Evolutionary conservation across 2,888 invertebrate species (phyloP).

Genomic region (Mythimna ferrago): DNA sequence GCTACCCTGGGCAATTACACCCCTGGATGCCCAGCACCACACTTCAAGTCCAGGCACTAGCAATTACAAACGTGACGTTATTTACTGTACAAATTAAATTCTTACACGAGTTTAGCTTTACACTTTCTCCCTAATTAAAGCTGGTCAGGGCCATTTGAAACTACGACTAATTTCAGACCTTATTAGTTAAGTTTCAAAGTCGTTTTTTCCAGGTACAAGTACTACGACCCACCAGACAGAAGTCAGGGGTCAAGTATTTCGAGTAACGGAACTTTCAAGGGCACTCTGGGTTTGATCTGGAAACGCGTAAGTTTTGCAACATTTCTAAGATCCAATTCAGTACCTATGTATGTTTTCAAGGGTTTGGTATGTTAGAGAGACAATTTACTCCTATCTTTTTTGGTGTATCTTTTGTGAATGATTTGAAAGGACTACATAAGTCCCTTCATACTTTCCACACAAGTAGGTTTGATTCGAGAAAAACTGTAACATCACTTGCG

Average conservation of each 20-base stretch:
- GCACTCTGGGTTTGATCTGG: conserved; percentile 93
- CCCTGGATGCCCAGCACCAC: neutral
- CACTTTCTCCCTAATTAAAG: conserved; percentile 44
- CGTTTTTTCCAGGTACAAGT: conserved; percentile 88
- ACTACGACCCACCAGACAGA: conserved; percentile 94
- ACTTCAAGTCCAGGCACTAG: conserved; percentile 8
- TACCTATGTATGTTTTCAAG: neutral
- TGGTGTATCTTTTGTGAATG: neutral
- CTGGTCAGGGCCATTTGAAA: conserved; percentile 27
- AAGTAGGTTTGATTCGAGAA: no score
- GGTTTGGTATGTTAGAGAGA: neutral
- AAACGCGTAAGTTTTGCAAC: conserved; percentile 88
- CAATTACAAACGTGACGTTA: conserved; percentile 31
- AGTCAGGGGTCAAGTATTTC: conserved; percentile 93
- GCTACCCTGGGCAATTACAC: neutral
- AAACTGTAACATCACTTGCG: no score
- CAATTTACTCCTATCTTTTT: neutral
- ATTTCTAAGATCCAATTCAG: conserved; percentile 5
- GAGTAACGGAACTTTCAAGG: conserved; percentile 93
- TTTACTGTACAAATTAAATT: conserved; percentile 44
- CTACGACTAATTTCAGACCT: conserved; percentile 19
- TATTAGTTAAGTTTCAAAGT: conserved; percentile 1
- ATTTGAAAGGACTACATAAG: neutral
- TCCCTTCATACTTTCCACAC: no score
- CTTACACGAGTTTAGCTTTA: conserved; percentile 21